Base-by-base conservation (phyloP, 1,140 invertebrate species). In the Ceratina australensis region DNA sequence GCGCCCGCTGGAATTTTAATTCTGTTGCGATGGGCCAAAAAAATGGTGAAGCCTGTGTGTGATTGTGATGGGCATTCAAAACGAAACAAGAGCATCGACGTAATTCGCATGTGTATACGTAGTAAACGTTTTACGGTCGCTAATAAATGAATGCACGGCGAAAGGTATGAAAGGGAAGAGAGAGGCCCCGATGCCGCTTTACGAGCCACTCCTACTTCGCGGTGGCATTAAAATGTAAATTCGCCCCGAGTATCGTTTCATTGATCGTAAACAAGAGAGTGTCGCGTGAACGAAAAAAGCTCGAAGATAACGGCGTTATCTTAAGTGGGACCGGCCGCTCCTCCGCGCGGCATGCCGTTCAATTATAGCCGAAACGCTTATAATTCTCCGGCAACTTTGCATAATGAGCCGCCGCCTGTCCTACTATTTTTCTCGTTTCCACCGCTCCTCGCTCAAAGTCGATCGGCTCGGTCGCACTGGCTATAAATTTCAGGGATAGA, bases 171-270 rank as follows among this genome's bases (percentile, higher is more conserved):
- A 12, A 22, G 49, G 2, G 13, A n/a, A n/a, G 4, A n/a, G 13
- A 13, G n/a, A 18, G 16, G 52, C 13, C 42, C 2, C 3, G n/a
- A 2, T 52, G 7, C n/a, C 64, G 49, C 22, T 47, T 66, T 66
- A 66, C 52, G 66, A 42, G 16, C 66, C 26, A 24, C 33, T 26
- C 49, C 56, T 22, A 33, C 10, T 57, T 4, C 66, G 10, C 57
- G 69, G 24, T n/a, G 47, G 28, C 59, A 72, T 72, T 72, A 64
- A 74, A 65, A 74, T 74, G 72, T 47, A 74, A 74, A 74, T 74
- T 47, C 7, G 24, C 59, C 8, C 15, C 20, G 24, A n/a, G 42
- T 52, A 56, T 56, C 60, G 72, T 56, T 74, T 52, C 60, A 64
- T 65, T 56, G 72, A 74, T 56, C 72, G 61, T 74, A 74, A 74